Evolutionary conservation across 1,140 invertebrate genomes (phyloP), one percentile per base, ranked within the genome.

Genomic region (Diabrotica virgifera): DNA sequence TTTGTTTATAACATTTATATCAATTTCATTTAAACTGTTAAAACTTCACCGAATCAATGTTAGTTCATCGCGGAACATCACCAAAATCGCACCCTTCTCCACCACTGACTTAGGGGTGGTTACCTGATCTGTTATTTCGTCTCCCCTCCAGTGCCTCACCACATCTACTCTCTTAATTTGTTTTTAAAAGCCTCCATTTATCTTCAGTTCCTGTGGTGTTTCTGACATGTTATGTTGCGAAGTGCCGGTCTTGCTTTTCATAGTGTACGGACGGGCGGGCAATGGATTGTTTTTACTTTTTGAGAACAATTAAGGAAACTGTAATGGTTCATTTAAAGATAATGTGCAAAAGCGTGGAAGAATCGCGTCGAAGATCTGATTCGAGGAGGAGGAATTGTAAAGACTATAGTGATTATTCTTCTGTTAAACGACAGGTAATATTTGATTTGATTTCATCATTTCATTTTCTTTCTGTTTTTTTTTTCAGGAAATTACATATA

Each of bases 91-190:
- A 46, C 6, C 40, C 4, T 0, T 5, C 40, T 46, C 40, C 40
- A n/a, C 40, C n/a, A 46, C 40, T 46, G 40, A 46, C n/a, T 46
- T 46, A n/a, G 40, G 40, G 40, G 40, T 46, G 40, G n/a, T 46
- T 46, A 46, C 40, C 40, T 46, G 40, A 46, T 10, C 8, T 5
- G 8, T 46, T 46, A 46, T 46, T 46, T 46, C n/a, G n/a, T 46
- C n/a, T n/a, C 40, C 40, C 40, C 40, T 5, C 40, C 40, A 46
- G n/a, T 46, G n/a, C 40, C 40, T 46, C 40, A 8, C 40, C 8
- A 46, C n/a, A 46, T 24, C 40, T 10, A 46, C 40, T 46, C 40
- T 46, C 40, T 46, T 46, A 46, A 10, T 46, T 46, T 46, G n/a
- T 46, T 46, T 46, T 46, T 46, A 46, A 46, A 46, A 46, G 40